Evolutionary conservation across 2,888 invertebrate genomes (phyloP).

Genomic region (Notodonta ziczac): DNA sequence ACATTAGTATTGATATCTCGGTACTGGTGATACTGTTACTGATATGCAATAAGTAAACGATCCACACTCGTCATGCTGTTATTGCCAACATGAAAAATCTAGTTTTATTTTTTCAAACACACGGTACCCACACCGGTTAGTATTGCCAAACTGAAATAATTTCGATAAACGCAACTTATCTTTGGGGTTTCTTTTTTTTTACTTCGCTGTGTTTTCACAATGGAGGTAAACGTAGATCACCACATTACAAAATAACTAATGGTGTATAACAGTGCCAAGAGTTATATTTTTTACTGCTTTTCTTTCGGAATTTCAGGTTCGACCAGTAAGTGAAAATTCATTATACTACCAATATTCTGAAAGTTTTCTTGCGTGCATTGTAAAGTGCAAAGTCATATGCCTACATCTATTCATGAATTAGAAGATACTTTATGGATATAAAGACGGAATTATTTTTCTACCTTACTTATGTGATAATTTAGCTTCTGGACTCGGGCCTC

Average conservation of each 20-base stretch:
- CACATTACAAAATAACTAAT: background rate
- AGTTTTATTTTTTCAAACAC: slow-evolving; percentile 23
- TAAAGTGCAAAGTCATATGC: too few relatives aligned
- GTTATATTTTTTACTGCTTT: too few relatives aligned
- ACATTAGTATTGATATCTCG: background rate
- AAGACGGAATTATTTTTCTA: too few relatives aligned
- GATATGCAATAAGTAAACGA: slow-evolving; percentile 1
- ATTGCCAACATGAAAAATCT: slow-evolving; percentile 30
- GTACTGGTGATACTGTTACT: background rate
- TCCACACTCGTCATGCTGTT: slow-evolving; percentile 33
- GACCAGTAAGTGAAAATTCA: too few relatives aligned
- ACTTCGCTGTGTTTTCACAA: slow-evolving; percentile 1
- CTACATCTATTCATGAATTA: too few relatives aligned
- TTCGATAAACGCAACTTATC: slow-evolving; percentile 31
- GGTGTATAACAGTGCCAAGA: too few relatives aligned
- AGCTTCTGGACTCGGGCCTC: too few relatives aligned
- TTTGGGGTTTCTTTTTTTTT: slow-evolving; percentile 10
- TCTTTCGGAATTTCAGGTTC: too few relatives aligned
- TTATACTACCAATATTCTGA: too few relatives aligned
- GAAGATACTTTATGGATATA: too few relatives aligned
- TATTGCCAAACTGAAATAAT: slow-evolving; percentile 32
- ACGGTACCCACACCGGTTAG: slow-evolving; percentile 46
- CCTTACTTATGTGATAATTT: too few relatives aligned
- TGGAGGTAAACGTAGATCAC: background rate
- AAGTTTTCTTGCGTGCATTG: too few relatives aligned